Conservation (phyloP, 2,888 invertebrate species). For the Andrena minutula region DNA sequence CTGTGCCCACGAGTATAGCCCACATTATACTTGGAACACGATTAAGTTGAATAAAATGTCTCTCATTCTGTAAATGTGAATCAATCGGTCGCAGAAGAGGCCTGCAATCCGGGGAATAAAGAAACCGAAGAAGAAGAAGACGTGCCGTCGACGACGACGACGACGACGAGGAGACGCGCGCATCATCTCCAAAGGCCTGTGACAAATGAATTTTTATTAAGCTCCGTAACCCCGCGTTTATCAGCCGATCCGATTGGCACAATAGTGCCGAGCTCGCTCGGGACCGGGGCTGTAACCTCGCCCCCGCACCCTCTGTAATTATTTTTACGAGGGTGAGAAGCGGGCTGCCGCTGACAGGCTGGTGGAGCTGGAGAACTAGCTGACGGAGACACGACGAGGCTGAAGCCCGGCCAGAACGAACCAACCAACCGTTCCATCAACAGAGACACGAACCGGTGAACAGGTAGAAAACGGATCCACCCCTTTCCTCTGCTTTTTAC, state of each 20-base stretch:
- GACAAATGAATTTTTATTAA: conserved; percentile 83
- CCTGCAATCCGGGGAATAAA: conserved; percentile 2
- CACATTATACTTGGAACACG: too few species aligned
- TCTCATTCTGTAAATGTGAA: background rate
- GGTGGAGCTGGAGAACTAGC: conserved; percentile 59
- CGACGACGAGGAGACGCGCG: conserved; percentile 25
- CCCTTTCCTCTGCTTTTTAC: conserved; percentile 60
- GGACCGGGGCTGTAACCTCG: conserved; percentile 42
- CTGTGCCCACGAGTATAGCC: background rate
- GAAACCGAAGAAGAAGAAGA: conserved; percentile 24
- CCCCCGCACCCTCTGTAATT: conserved; percentile 75
- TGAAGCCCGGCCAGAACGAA: conserved; percentile 40
- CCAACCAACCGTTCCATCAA: conserved; percentile 60
- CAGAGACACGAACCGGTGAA: conserved; percentile 57
- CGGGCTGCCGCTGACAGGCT: conserved; percentile 80
- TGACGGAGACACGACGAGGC: conserved; percentile 68
- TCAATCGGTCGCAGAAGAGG: conserved; percentile 34
- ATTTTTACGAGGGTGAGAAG: conserved; percentile 83
- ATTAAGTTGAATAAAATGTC: too few species aligned
- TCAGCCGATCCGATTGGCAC: conserved; percentile 80
- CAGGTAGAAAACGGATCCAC: conserved; percentile 48
- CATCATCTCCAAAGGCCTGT: conserved; percentile 57
- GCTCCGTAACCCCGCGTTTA: conserved; percentile 75
- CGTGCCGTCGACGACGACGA: background rate
- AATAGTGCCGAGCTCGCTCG: conserved; percentile 73